These are phyloP conservation scores for Drosophila orena DNA, from an alignment of 1,140 invertebrate genomes.

Conservation along the genomic window DNA sequence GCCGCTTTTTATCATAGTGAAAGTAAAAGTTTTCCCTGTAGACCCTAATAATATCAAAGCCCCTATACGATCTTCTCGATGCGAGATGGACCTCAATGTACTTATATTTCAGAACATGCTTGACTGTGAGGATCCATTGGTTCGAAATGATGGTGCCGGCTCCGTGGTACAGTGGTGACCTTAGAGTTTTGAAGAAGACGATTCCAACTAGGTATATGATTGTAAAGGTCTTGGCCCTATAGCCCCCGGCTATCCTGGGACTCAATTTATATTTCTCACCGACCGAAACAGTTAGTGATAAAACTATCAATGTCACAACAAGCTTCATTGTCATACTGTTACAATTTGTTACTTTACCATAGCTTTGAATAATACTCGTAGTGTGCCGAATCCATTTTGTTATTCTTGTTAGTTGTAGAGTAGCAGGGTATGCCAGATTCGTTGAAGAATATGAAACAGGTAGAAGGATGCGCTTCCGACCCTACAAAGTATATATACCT, in stretches of 20 bases:
- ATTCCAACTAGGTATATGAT: conserved; percentile 1
- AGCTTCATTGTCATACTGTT: not conserved
- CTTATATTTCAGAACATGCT: not conserved
- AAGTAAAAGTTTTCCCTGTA: not conserved
- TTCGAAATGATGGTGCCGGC: conserved; percentile 2
- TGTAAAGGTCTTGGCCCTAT: not conserved
- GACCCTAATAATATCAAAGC: not conserved
- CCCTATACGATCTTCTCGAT: not conserved
- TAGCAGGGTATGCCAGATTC: too few species aligned
- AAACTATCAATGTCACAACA: not conserved
- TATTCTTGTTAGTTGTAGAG: too few species aligned
- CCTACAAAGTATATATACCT: too few species aligned
- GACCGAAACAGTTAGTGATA: too few species aligned
- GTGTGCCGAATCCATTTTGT: not conserved
- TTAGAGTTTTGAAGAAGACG: not conserved
- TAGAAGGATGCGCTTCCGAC: too few species aligned
- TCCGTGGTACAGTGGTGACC: not conserved
- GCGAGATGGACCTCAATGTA: not conserved
- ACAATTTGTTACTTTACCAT: not conserved
- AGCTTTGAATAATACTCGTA: not conserved
- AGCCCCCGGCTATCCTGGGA: not conserved
- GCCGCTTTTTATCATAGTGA: not conserved
- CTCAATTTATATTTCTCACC: not conserved
- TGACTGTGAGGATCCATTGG: conserved; percentile 3
- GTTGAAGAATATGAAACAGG: too few species aligned